These are phyloP conservation scores for Istiophorus platypterus DNA, from an alignment of 2,113 vertebrate genomes.

Conservation along the genomic window DNA sequence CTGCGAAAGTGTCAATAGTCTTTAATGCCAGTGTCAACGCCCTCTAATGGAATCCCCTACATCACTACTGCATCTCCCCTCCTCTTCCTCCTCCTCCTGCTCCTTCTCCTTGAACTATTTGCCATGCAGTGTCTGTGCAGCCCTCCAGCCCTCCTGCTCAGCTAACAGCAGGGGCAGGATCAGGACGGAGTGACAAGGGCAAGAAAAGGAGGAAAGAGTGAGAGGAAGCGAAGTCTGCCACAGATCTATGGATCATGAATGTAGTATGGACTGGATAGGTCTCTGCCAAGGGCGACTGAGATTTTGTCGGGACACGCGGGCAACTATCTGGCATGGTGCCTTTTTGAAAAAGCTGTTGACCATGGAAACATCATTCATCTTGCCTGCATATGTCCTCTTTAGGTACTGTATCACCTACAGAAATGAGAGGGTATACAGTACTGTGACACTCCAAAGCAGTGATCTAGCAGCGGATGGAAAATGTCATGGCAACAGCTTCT, in stretches of 20 bases:
- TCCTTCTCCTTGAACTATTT: conserved; percentile 61
- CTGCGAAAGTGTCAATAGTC: conserved; percentile 73
- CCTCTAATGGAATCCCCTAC: conserved; percentile 72
- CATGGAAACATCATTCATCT: neutral
- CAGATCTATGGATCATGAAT: conserved; percentile 12
- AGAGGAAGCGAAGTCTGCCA: neutral
- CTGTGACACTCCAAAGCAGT: conserved; percentile 12
- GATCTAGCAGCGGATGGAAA: conserved; percentile 38
- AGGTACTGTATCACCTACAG: neutral
- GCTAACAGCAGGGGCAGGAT: conserved; percentile 52
- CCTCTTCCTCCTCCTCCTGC: conserved; percentile 48
- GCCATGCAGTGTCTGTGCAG: conserved; percentile 57
- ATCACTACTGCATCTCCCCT: conserved; percentile 47
- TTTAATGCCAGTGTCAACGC: conserved; percentile 71
- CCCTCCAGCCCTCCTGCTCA: conserved; percentile 56
- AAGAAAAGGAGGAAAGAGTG: conserved; percentile 19
- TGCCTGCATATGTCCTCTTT: neutral
- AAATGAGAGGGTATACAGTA: neutral
- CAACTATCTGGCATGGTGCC: neutral
- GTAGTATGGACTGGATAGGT: neutral
- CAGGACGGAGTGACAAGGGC: conserved; percentile 28
- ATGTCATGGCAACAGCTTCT: conserved; percentile 71
- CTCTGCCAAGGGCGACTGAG: neutral
- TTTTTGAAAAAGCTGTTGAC: neutral
- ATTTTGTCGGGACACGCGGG: neutral